Conservation (phyloP, 2,888 invertebrate species). For the Andrena trimmerana region DNA sequence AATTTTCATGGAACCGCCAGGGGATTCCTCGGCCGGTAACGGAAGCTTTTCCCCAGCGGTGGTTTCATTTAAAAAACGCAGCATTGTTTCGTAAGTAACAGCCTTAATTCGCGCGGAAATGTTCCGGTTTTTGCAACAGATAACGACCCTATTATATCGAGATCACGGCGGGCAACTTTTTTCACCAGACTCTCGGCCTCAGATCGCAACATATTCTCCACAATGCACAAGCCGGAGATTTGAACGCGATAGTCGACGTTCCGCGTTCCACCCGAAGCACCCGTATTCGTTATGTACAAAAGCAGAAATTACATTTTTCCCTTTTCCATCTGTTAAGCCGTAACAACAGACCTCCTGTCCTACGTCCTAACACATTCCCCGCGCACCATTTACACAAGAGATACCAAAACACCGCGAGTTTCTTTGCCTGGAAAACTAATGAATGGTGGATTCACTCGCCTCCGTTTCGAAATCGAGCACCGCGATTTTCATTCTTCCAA, state of each 20-base stretch:
- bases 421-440: no score
- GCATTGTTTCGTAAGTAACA: slow-evolving; percentile 27
- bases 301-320: slow-evolving; percentile 21
- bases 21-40: background rate
- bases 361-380: no score
- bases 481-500: background rate
- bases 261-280: slow-evolving; percentile 18
- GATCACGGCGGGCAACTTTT: slow-evolving; percentile 28
- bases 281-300: slow-evolving; percentile 1
- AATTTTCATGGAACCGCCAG: slow-evolving; percentile 13
- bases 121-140: slow-evolving; percentile 14
- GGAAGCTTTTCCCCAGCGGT: background rate
- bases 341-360: background rate
- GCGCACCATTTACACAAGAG: no score
- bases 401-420: no score
- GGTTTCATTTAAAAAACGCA: slow-evolving; percentile 29
- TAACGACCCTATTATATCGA: slow-evolving; percentile 42
- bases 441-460: background rate
- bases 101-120: slow-evolving; percentile 28
- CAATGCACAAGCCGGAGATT: slow-evolving; percentile 23
- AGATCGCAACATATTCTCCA: slow-evolving; percentile 1
- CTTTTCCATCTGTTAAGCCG: slow-evolving; percentile 5
- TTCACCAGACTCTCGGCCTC: background rate
- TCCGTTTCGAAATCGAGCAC: background rate
- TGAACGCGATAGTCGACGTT: slow-evolving; percentile 30